Percentiles rank a stretch among this genome's conserved stretches.
Evolutionary conservation across 2,113 vertebrate species (phyloP).

Genomic region (Protomyctophum bolini): DNA sequence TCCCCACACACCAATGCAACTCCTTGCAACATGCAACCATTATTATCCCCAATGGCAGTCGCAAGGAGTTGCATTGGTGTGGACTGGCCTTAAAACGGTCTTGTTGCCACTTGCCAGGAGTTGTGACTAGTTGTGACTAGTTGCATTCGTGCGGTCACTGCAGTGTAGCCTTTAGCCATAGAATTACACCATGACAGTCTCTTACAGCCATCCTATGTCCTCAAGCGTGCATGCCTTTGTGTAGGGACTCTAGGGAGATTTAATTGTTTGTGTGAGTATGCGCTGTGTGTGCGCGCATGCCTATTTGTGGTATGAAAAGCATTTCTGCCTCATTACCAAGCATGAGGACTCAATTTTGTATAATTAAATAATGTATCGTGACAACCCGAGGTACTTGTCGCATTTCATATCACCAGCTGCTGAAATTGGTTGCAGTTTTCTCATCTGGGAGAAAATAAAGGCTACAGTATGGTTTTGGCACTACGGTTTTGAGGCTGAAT

Average conservation of each 20-base stretch:
- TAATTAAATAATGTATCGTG: slow-evolving; percentile 5
- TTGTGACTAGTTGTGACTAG: slow-evolving; percentile 15
- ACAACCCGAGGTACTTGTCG: not conserved
- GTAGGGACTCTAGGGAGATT: slow-evolving; percentile 7
- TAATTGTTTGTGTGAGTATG: slow-evolving; percentile 10
- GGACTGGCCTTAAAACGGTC: too few relatives aligned
- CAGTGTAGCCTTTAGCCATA: slow-evolving; percentile 39
- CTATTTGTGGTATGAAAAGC: slow-evolving; percentile 18
- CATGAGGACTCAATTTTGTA: not conserved
- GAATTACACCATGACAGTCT: slow-evolving; percentile 48
- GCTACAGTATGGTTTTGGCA: not conserved
- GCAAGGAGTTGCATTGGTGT: too few relatives aligned
- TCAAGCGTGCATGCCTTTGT: not conserved
- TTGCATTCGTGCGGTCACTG: slow-evolving; percentile 15
- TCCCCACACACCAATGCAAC: not conserved
- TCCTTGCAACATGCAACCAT: not conserved
- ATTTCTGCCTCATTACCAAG: not conserved
- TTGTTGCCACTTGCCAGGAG: too few relatives aligned
- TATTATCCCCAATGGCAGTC: too few relatives aligned
- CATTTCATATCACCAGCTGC: not conserved
- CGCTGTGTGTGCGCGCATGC: not conserved
- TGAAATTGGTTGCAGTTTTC: not conserved
- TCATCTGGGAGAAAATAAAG: not conserved
- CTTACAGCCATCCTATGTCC: slow-evolving; percentile 29
- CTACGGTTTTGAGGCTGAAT: not conserved